These are phyloP conservation scores for Melanargia galathea DNA, from an alignment of 2,888 invertebrate species.

Conservation along the genomic window DNA sequence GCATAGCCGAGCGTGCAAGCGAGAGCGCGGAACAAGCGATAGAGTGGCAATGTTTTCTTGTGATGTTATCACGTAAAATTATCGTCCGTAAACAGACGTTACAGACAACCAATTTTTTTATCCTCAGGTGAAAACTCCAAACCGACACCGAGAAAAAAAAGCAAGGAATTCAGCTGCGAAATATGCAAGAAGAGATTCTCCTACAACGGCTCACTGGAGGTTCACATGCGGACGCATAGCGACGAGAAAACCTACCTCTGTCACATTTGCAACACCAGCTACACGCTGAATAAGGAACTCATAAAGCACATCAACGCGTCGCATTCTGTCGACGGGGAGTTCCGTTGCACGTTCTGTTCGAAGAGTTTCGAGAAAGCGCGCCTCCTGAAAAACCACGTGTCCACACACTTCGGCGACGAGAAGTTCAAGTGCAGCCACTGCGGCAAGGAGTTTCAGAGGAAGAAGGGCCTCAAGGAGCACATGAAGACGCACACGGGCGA, in stretches of 20 bases:
- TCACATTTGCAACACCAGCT: slow-evolving; percentile 56
- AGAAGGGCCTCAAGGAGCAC: slow-evolving; percentile 69
- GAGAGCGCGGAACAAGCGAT: too few relatives aligned
- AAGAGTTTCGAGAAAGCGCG: slow-evolving; percentile 58
- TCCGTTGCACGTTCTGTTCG: slow-evolving; percentile 59
- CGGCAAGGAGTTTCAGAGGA: slow-evolving; percentile 62
- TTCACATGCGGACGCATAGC: slow-evolving; percentile 54
- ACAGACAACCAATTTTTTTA: background rate
- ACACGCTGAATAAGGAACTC: slow-evolving; percentile 60
- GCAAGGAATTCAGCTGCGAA: slow-evolving; percentile 51
- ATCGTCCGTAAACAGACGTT: too few relatives aligned
- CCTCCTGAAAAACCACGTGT: slow-evolving; percentile 62
- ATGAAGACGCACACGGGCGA: slow-evolving; percentile 69
- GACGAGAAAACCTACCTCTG: slow-evolving; percentile 64
- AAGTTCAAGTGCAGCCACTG: slow-evolving; percentile 65
- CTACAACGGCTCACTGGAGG: slow-evolving; percentile 56
- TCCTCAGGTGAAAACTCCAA: slow-evolving; percentile 43
- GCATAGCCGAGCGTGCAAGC: too few relatives aligned
- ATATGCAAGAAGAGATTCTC: slow-evolving; percentile 56
- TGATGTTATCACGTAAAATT: too few relatives aligned
- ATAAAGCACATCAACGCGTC: slow-evolving; percentile 58
- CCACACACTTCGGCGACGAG: slow-evolving; percentile 56
- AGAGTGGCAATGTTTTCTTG: too few relatives aligned
- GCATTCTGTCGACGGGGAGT: slow-evolving; percentile 54
- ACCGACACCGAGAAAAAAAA: slow-evolving; percentile 16